Conservation (phyloP, 2,113 vertebrate genomes). For the Heloderma charlesbogerti region DNA sequence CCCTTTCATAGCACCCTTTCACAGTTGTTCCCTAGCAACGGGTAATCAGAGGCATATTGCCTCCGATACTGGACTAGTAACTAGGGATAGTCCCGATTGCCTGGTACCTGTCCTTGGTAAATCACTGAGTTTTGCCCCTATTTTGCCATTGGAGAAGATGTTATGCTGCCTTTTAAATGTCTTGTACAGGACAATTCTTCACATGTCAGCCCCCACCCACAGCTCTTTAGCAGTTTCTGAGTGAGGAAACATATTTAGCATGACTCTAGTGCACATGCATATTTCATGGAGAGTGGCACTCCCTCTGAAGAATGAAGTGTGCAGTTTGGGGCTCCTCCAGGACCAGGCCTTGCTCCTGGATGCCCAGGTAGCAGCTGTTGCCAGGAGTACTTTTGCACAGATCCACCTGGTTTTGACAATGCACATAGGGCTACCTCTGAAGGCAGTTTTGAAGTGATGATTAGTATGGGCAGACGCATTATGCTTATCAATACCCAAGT, state of each 20-base stretch:
- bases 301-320: not conserved
- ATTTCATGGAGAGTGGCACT: not conserved
- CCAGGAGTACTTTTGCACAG: not conserved
- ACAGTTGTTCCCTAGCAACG: too few relatives aligned
- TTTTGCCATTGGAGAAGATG: not conserved
- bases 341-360: not conserved
- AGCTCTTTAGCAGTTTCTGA: too few relatives aligned
- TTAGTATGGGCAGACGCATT: too few relatives aligned
- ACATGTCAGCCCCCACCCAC: not conserved
- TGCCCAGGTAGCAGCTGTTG: not conserved
- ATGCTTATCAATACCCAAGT: too few relatives aligned
- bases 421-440: too few relatives aligned
- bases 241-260: not conserved
- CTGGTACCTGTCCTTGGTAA: not conserved
- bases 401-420: not conserved
- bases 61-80: not conserved
- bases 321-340: not conserved
- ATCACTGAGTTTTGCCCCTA: not conserved
- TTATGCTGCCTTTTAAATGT: not conserved
- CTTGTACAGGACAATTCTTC: not conserved
- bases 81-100: not conserved
- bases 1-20: too few relatives aligned
- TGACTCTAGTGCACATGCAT: not conserved
- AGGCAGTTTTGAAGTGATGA: too few relatives aligned
- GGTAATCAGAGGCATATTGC: too few relatives aligned